These are phyloP conservation scores for Fabriciana adippe DNA, from an alignment of 2,888 invertebrate species.

Conservation along the genomic window DNA sequence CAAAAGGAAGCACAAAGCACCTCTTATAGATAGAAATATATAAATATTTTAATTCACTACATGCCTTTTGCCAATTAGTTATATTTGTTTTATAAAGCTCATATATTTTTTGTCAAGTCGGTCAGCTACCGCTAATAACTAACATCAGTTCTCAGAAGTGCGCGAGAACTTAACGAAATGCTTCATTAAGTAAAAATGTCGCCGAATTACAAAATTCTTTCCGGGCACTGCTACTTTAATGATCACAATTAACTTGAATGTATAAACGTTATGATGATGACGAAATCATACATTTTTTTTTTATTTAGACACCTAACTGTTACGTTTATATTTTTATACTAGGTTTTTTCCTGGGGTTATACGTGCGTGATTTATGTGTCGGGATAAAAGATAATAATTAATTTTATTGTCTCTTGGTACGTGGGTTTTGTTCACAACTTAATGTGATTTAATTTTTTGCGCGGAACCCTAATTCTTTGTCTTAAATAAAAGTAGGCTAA, in stretches of 20 bases:
- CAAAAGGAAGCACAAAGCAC: too few species aligned
- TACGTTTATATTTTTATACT: neutral
- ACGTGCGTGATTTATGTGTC: too few species aligned
- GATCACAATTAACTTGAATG: constrained; percentile 22
- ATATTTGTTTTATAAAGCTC: neutral
- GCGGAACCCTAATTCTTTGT: too few species aligned
- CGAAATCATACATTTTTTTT: neutral
- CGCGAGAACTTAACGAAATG: constrained; percentile 22
- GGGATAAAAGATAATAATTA: too few species aligned
- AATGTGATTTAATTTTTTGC: too few species aligned
- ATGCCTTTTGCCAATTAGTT: neutral
- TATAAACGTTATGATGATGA: constrained; percentile 6
- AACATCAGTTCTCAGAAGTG: constrained; percentile 30
- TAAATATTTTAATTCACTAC: neutral
- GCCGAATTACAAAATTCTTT: constrained; percentile 28
- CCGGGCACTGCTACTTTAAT: constrained; percentile 14
- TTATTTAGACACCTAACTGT: neutral
- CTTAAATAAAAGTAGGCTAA: too few species aligned
- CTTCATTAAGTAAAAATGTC: constrained; percentile 35
- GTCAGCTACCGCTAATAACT: constrained; percentile 19
- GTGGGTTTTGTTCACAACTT: too few species aligned
- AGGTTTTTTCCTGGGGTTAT: too few species aligned
- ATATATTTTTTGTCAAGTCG: neutral
- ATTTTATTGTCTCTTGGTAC: too few species aligned
- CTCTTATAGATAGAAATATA: too few species aligned